Evolutionary conservation across 1,140 invertebrate species (phyloP).

Genomic region (Drosophila simulans): DNA sequence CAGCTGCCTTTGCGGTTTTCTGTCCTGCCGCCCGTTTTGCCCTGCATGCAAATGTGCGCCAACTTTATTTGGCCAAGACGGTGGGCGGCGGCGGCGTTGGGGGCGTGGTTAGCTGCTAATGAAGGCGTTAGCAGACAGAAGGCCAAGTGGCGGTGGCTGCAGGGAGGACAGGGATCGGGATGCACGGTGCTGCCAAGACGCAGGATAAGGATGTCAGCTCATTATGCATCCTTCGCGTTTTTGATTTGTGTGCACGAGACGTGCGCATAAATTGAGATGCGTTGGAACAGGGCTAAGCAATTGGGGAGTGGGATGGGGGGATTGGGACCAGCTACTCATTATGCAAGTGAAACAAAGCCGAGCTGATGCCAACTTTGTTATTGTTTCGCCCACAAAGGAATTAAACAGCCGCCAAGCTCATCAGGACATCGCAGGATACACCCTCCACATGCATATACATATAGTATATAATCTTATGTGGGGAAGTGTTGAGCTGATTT

Average conservation of each 20-base stretch:
- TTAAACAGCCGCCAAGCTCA: slow-evolving; percentile 68
- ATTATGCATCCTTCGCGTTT: slow-evolving; percentile 75
- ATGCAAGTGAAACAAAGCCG: slow-evolving; percentile 70
- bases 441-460: not conserved
- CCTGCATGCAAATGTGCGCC: slow-evolving; percentile 70
- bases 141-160: slow-evolving; percentile 3
- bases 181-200: slow-evolving; percentile 5
- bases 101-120: slow-evolving; percentile 57
- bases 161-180: slow-evolving; percentile 1
- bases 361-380: slow-evolving; percentile 58
- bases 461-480: no score
- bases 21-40: slow-evolving; percentile 48
- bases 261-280: slow-evolving; percentile 75
- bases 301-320: not conserved
- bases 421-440: slow-evolving; percentile 30
- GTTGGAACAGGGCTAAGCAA: slow-evolving; percentile 17
- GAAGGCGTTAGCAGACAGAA: slow-evolving; percentile 48
- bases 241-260: slow-evolving; percentile 73
- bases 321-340: slow-evolving; percentile 55
- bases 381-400: slow-evolving; percentile 75
- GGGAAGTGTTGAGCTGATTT: not conserved
- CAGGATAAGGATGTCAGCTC: slow-evolving; percentile 57
- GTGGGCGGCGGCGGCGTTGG: not conserved
- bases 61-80: slow-evolving; percentile 72
- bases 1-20: slow-evolving; percentile 63